Evolutionary conservation across 2,113 vertebrate genomes (phyloP).

Genomic region (Scomber colias): DNA sequence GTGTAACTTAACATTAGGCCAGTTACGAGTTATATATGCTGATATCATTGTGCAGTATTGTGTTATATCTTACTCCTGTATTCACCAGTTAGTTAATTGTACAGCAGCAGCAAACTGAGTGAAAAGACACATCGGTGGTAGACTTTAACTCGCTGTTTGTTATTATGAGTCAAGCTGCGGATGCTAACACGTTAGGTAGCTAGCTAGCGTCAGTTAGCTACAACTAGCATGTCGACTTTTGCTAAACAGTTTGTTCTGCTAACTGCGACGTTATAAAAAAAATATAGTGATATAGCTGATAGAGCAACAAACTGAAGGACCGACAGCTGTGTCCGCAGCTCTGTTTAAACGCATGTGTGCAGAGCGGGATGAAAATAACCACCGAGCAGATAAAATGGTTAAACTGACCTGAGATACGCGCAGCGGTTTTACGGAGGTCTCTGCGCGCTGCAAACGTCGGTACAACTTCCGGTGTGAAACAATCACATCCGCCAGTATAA

Average conservation of each 20-base stretch:
- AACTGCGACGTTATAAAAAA: not conserved
- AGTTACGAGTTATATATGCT: too few species aligned
- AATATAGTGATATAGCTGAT: rapidly evolving
- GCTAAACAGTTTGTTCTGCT: constrained; percentile 34
- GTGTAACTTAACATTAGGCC: not conserved
- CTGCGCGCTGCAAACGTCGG: not conserved
- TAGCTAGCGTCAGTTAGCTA: constrained; percentile 33
- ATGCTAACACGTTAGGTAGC: constrained; percentile 42
- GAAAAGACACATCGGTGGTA: too few species aligned
- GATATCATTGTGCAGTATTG: too few species aligned
- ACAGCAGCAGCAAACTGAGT: too few species aligned
- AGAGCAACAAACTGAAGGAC: rapidly evolving
- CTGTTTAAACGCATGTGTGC: not conserved
- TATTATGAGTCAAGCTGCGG: not conserved
- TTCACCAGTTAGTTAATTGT: too few species aligned
- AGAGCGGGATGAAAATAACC: not conserved
- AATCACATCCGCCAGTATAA: constrained; percentile 6
- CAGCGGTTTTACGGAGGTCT: constrained; percentile 77
- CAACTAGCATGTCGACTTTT: constrained; percentile 36
- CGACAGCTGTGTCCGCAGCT: rapidly evolving
- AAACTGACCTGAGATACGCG: constrained; percentile 81
- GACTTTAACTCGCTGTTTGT: too few species aligned
- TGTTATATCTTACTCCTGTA: too few species aligned
- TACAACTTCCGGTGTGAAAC: constrained; percentile 52
- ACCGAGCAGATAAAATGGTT: not conserved